These are phyloP conservation scores for Horisme vitalbata DNA, from an alignment of 2,888 invertebrate genomes.

Conservation along the genomic window DNA sequence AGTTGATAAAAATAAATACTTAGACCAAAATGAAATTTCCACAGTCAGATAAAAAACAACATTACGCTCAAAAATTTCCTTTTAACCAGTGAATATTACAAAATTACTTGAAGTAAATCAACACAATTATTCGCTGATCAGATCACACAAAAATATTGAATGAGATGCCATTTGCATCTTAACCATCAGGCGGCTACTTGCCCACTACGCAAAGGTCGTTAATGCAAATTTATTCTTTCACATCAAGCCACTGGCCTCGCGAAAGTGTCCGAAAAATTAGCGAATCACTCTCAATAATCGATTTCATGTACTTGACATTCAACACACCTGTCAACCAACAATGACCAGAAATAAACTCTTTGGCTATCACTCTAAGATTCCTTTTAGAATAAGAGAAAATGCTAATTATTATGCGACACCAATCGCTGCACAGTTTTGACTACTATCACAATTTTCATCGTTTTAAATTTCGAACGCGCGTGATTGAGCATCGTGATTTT, in stretches of 20 bases:
- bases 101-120: background rate
- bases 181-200: too few species aligned
- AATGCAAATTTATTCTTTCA: constrained; percentile 58
- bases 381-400: constrained; percentile 32
- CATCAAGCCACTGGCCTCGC: constrained; percentile 48
- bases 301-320: constrained; percentile 80
- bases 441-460: constrained; percentile 50
- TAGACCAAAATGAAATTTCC: too few species aligned
- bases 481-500: constrained; percentile 47
- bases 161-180: too few species aligned
- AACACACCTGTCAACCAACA: constrained; percentile 35
- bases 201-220: too few species aligned
- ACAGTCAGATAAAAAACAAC: too few species aligned
- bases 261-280: constrained; percentile 71
- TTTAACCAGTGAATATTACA: too few species aligned
- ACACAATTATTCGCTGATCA: too few species aligned
- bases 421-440: constrained; percentile 39
- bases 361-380: constrained; percentile 28
- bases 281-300: constrained; percentile 56
- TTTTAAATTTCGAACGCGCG: constrained; percentile 63
- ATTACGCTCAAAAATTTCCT: too few species aligned
- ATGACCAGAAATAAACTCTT: constrained; percentile 42
- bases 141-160: too few species aligned
- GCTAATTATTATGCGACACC: constrained; percentile 50
- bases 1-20: too few species aligned